Conservation (phyloP, 2,888 invertebrate species). For the Erebia palarica region DNA sequence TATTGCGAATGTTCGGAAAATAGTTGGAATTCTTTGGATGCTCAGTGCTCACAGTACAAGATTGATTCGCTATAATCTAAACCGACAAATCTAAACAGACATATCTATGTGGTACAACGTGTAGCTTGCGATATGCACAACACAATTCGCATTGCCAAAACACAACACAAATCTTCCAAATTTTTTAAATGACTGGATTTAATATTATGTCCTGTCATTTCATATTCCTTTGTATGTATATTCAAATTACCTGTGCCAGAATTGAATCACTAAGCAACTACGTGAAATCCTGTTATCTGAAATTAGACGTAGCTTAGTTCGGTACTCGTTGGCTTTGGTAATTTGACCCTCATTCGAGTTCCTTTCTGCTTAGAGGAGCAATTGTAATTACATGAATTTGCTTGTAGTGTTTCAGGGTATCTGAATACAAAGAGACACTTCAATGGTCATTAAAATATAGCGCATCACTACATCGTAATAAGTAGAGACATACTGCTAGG, state of each 20-base stretch:
- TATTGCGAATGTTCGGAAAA: conserved; percentile 1
- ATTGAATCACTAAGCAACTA: conserved; percentile 10
- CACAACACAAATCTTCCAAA: too few relatives aligned
- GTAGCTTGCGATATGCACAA: too few relatives aligned
- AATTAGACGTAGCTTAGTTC: conserved; percentile 13
- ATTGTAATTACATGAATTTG: background rate
- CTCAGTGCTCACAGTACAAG: background rate
- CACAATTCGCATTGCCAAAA: too few relatives aligned
- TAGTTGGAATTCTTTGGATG: background rate
- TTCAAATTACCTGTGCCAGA: background rate
- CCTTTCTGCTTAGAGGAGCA: conserved; percentile 12
- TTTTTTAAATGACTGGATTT: too few relatives aligned
- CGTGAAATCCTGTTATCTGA: conserved; percentile 19
- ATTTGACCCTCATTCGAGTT: conserved; percentile 19
- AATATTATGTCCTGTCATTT: background rate
- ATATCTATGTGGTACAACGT: too few relatives aligned
- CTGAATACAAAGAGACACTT: too few relatives aligned
- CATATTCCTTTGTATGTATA: background rate
- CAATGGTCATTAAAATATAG: background rate
- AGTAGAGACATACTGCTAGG: too few relatives aligned
- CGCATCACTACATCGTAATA: background rate
- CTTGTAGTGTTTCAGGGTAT: background rate
- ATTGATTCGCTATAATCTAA: too few relatives aligned
- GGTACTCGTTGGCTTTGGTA: background rate
- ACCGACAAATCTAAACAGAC: too few relatives aligned